Evolutionary conservation across 2,797 vertebrate species (phyloP).

Genomic region (Discoglossus pictus): DNA sequence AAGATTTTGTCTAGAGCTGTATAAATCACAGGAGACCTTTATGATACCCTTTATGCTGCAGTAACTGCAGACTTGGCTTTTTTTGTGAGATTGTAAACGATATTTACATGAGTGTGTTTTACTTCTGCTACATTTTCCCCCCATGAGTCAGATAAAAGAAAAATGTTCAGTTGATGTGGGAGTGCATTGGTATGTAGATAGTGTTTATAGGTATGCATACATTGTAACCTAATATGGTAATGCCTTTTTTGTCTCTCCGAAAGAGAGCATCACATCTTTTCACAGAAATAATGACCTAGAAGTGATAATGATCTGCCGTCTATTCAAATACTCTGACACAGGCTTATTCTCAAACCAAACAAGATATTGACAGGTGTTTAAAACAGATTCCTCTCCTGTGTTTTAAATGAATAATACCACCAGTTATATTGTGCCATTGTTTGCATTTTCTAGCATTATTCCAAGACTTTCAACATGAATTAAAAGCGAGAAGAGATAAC

Average conservation of each 20-base stretch:
- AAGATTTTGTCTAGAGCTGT: no score
- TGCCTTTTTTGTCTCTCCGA: background rate
- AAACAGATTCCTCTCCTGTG: conserved; percentile 5
- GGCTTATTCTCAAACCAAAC: conserved; percentile 8
- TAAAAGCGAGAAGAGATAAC: conserved; percentile 13
- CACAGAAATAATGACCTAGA: conserved; percentile 13
- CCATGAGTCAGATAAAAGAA: conserved; percentile 15
- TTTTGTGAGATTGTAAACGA: conserved; percentile 7
- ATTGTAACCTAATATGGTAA: conserved; percentile 7
- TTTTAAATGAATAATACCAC: conserved; percentile 13
- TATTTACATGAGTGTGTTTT: conserved; percentile 1
- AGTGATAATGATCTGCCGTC: conserved; percentile 5
- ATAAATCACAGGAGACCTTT: no score
- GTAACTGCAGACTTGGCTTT: background rate
- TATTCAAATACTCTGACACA: conserved; percentile 10
- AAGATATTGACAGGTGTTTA: conserved; percentile 25
- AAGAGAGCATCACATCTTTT: conserved; percentile 2
- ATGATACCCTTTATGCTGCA: background rate
- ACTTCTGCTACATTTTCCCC: conserved; percentile 8
- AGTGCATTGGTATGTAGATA: conserved; percentile 20
- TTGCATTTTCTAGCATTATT: conserved; percentile 4
- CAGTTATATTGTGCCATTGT: conserved; percentile 14
- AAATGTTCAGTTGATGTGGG: background rate
- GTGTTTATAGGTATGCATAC: background rate
- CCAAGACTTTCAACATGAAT: conserved; percentile 15